Evolutionary conservation across 2,888 invertebrate species (phyloP), one percentile per base, ranked within the genome.

Genomic region (Pollenia labialis): DNA sequence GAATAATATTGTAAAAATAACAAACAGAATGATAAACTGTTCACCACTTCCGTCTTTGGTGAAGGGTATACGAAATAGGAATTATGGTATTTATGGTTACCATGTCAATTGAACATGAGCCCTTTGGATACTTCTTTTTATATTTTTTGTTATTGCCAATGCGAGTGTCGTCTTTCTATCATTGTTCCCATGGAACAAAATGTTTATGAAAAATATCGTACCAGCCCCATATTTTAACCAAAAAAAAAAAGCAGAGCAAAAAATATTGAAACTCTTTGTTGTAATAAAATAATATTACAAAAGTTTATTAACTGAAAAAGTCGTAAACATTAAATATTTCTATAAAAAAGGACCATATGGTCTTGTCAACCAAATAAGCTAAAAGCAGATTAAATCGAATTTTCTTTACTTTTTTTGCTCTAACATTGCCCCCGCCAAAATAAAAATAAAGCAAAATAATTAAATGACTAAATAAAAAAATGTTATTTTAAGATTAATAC

Each of bases 101-200:
- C 60, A 72, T 77, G 77, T 71, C 83, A 84, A 84, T 79, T 84
- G 83, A 56, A 72, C 18, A 84, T 72, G 72, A 72, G 71, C 76
- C 48, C 44, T 6, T n/a, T 66, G 16, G 11, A 48, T 66, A n/a
- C n/a, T 77, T 42, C 16, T 18, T 18, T n/a, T n/a, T 58, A 8
- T 12, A 12, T 32, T 18, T 40, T 7, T 52, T 69, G 12, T 69
- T 69, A 18, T 14, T 16, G 52, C 16, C 18, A 9, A 52, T 42
- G 3, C 40, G 40, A 52, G n/a, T 16, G 4, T 32, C 32, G 32
- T 32, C 11, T 46, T 74, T 23, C 32, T 6, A 32, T 16, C 32
- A 50, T 60, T 75, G 14, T 42, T 40, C 40, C 16, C 16, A 40
- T 60, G 8, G 62, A 11, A 9, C 7, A 32, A 32, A 32, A 32